Evolutionary conservation across 2,113 vertebrate species (phyloP), one percentile per base, ranked within the genome.

Genomic region (Thamnaconus septentrionalis): DNA sequence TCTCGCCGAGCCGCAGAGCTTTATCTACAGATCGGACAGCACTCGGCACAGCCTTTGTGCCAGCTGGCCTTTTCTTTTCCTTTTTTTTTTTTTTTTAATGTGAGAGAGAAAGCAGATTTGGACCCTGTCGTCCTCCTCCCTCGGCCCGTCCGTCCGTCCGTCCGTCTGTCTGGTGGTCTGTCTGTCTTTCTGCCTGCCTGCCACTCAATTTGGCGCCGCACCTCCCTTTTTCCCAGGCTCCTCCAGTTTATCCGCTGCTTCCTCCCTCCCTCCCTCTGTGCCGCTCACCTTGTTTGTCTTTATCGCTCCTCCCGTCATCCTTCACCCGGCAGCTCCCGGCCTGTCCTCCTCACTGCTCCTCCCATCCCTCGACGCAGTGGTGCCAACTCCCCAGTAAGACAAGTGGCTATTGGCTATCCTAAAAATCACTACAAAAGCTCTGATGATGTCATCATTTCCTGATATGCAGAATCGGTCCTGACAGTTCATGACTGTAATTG

Each of bases 11-110:
- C 84, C 78, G 79, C 78, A 78, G 75, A 75, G 84, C 76, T 75
- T 87, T 88, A 90, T 89, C 89, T 81, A 69, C 6, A 50, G 85
- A 90, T 90, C 85, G 85, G 75, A 85, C 59, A 41, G 73, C 12
- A 73, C 73, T 75, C 9, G 72, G 81, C 84, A 81, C 74, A 79
- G 84, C 76, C 85, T 89, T 90, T 89, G 85, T 87, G 72, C 69
- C 57, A 63, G 52, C 70, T 66, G 70, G 71, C 69, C 84, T 89
- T 87, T 90, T 82, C 18, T 31, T 31, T 31, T 31, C 18, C 18
- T 31, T 31, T 31, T 31, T 31, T 31, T 31, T 31, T 31, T 31
- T 31, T 31, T 31, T 31, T 31, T 31, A 31, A 90, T 90, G 75
- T 78, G 66, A 60, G 63, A 76, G 80, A 67, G 73, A 80, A 70